Evolutionary conservation across 1,140 invertebrate species (phyloP).

Genomic region (Solen grandis): DNA sequence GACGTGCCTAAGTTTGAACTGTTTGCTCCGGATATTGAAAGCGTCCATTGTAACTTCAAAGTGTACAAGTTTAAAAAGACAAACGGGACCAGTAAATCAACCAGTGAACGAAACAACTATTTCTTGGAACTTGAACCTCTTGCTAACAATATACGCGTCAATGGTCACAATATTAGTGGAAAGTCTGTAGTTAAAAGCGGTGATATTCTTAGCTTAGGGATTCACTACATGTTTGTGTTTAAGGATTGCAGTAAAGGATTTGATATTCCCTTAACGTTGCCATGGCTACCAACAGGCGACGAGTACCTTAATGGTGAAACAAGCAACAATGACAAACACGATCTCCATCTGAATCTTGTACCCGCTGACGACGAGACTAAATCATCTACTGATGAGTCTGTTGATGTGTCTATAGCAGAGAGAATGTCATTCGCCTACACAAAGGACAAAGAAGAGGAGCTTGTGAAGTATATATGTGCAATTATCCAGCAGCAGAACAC

Average conservation of each 20-base stretch:
- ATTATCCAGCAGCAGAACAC: constrained; percentile 62
- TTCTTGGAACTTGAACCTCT: constrained; percentile 67
- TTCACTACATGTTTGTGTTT: constrained; percentile 73
- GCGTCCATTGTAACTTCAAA: constrained; percentile 65
- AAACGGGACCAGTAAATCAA: not conserved
- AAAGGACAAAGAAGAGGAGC: constrained; percentile 70
- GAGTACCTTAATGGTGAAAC: constrained; percentile 22
- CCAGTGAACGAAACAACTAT: constrained; percentile 61
- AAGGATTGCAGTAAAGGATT: constrained; percentile 73
- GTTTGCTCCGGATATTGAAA: constrained; percentile 66
- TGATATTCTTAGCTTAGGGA: constrained; percentile 71
- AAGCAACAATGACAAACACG: constrained; percentile 22
- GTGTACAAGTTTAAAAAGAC: constrained; percentile 40
- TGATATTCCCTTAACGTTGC: constrained; percentile 70
- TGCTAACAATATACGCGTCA: constrained; percentile 61
- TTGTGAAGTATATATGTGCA: constrained; percentile 68
- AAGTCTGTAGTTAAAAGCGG: constrained; percentile 64
- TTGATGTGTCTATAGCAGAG: constrained; percentile 55
- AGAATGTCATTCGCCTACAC: constrained; percentile 68
- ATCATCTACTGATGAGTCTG: constrained; percentile 57
- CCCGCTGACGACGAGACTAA: constrained; percentile 54
- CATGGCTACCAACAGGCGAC: constrained; percentile 63
- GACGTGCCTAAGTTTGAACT: constrained; percentile 55
- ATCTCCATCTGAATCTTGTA: constrained; percentile 40
- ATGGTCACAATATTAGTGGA: constrained; percentile 59